Conservation (phyloP, 2,113 vertebrate genomes). For the Centropus bengalensis region DNA sequence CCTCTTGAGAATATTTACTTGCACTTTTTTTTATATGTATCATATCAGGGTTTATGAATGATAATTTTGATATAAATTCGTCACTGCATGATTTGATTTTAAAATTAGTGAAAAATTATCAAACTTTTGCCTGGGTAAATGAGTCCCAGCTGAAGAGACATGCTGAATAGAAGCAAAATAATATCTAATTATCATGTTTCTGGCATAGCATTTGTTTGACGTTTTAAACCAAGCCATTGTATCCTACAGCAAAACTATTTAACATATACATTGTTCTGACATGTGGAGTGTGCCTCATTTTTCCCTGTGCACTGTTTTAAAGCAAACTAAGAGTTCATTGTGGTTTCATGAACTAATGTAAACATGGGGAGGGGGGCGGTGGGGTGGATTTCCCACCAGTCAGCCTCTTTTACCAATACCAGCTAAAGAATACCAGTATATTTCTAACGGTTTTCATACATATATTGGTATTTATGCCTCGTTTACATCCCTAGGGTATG, state of each 20-base stretch:
- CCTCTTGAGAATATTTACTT: background rate
- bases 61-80: background rate
- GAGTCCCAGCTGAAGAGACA: conserved; percentile 17
- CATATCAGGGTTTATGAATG: background rate
- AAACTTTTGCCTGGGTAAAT: background rate
- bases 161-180: background rate
- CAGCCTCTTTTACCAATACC: background rate
- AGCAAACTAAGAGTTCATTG: conserved; percentile 22
- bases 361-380: background rate
- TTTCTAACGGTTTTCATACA: conserved; percentile 26
- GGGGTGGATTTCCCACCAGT: background rate
- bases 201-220: conserved; percentile 21
- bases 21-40: background rate
- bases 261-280: conserved; percentile 27
- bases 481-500: background rate
- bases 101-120: conserved; percentile 4
- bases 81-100: background rate
- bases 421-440: background rate
- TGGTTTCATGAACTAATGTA: conserved; percentile 26
- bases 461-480: background rate
- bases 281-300: conserved; percentile 9
- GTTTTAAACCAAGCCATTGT: conserved; percentile 23
- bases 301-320: conserved; percentile 21
- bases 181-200: conserved; percentile 21
- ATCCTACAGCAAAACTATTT: conserved; percentile 43